Evolutionary conservation across 2,797 vertebrate genomes (phyloP).

Genomic region (Spinibarbus caldwelli): DNA sequence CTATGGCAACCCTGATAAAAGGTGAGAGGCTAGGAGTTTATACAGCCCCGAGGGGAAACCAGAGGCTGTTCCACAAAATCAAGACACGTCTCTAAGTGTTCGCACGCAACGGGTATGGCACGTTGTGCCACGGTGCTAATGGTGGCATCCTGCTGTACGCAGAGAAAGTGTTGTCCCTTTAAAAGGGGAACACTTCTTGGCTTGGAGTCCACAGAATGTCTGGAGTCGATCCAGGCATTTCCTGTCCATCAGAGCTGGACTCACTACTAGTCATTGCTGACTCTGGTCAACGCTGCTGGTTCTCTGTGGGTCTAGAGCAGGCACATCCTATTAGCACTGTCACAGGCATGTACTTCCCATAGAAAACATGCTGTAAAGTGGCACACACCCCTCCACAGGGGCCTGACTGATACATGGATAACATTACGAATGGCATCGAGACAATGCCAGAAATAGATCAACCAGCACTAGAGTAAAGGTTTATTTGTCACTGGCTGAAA

Average conservation of each 20-base stretch:
- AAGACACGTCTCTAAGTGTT: constrained; percentile 8
- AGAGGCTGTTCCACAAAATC: constrained; percentile 36
- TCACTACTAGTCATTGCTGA: constrained; percentile 37
- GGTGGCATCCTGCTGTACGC: not conserved
- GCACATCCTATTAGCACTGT: constrained; percentile 62
- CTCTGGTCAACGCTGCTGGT: constrained; percentile 47
- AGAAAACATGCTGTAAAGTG: constrained; percentile 60
- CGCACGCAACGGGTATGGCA: not conserved
- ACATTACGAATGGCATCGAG: constrained; percentile 41
- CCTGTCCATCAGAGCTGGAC: constrained; percentile 60
- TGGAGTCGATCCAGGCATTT: constrained; percentile 61
- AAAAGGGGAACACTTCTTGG: constrained; percentile 50
- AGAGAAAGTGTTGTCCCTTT: constrained; percentile 38
- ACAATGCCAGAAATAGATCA: constrained; percentile 45
- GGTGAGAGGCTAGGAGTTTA: constrained; percentile 27
- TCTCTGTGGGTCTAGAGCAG: constrained; percentile 50
- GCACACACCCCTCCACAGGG: constrained; percentile 54
- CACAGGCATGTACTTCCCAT: constrained; percentile 62
- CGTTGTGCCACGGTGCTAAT: not conserved
- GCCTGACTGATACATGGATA: constrained; percentile 53
- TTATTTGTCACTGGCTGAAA: constrained; percentile 54
- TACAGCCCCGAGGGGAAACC: constrained; percentile 12
- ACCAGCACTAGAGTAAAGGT: constrained; percentile 35
- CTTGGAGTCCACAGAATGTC: constrained; percentile 41
- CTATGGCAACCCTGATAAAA: constrained; percentile 43